Percentiles rank a stretch among this genome's conserved stretches.
phyloP scores from a whole-genome alignment of 2,888 invertebrate genomes.

The Crossocerus cetratus region DNA sequence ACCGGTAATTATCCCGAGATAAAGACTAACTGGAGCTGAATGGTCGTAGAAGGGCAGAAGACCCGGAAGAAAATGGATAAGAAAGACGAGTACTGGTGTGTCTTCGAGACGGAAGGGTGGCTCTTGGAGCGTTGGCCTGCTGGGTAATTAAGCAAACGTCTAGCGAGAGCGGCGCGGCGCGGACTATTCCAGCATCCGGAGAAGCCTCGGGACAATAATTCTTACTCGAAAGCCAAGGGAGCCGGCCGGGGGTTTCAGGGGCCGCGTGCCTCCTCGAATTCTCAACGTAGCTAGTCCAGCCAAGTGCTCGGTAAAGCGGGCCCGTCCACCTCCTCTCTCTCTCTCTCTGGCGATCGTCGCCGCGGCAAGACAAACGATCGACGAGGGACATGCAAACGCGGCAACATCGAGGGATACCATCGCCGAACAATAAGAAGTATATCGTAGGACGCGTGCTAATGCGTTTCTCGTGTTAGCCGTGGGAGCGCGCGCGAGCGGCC shows the following conservation, averaged over 20 bases:
- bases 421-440: constrained; percentile 68
- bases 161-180: constrained; percentile 33
- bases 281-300: constrained; percentile 52
- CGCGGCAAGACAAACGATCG: constrained; percentile 64
- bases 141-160: constrained; percentile 53
- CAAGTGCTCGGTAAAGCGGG: too few relatives aligned
- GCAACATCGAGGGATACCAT: constrained; percentile 60
- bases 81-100: not conserved
- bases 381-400: constrained; percentile 61
- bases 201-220: constrained; percentile 57
- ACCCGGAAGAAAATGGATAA: not conserved
- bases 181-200: constrained; percentile 52
- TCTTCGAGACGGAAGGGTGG: constrained; percentile 4
- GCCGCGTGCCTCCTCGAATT: constrained; percentile 58
- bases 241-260: constrained; percentile 21
- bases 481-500: constrained; percentile 51
- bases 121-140: constrained; percentile 29
- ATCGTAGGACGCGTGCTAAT: constrained; percentile 68
- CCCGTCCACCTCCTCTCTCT: constrained; percentile 32
- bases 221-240: constrained; percentile 25
- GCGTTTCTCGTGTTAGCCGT: constrained; percentile 69
- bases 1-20: constrained; percentile 48
- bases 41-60: not conserved
- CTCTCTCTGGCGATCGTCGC: constrained; percentile 23
- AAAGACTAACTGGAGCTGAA: not conserved